A percentile compares a stretch with the other conserved stretches of the same genome.
Evolutionary conservation across 2,888 invertebrate species (phyloP).

Genomic region (Brenthis daphne): DNA sequence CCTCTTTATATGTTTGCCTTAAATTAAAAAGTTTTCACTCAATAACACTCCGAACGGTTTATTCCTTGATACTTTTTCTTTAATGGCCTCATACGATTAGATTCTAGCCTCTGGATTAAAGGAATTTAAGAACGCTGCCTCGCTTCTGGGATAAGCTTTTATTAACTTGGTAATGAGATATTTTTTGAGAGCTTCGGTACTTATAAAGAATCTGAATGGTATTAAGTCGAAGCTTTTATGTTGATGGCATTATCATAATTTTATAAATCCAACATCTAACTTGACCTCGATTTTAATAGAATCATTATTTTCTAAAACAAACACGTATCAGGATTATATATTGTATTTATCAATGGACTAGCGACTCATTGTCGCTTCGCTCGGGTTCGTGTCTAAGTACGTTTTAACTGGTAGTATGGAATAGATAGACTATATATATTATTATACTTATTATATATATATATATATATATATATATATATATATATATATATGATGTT

Average conservation of each 20-base stretch:
- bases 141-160: constrained; percentile 42
- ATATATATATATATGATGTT: no score
- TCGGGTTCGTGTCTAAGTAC: no score
- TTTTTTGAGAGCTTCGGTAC: constrained; percentile 41
- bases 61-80: constrained; percentile 59
- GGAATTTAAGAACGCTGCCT: constrained; percentile 42
- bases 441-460: no score
- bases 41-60: constrained; percentile 54
- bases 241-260: constrained; percentile 35
- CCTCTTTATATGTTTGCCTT: constrained; percentile 66
- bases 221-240: constrained; percentile 32
- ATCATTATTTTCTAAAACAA: constrained; percentile 11
- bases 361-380: no score
- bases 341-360: no score
- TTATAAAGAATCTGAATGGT: constrained; percentile 40
- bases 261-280: constrained; percentile 27
- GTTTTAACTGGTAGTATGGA: no score
- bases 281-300: constrained; percentile 23
- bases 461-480: no score
- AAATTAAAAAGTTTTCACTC: constrained; percentile 71
- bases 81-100: constrained; percentile 65
- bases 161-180: constrained; percentile 47
- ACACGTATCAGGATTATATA: no score
- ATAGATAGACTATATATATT: no score
- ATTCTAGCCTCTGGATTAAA: constrained; percentile 49